phyloP scores from a whole-genome alignment of 2,888 invertebrate species.

The Rutpela maculata region DNA sequence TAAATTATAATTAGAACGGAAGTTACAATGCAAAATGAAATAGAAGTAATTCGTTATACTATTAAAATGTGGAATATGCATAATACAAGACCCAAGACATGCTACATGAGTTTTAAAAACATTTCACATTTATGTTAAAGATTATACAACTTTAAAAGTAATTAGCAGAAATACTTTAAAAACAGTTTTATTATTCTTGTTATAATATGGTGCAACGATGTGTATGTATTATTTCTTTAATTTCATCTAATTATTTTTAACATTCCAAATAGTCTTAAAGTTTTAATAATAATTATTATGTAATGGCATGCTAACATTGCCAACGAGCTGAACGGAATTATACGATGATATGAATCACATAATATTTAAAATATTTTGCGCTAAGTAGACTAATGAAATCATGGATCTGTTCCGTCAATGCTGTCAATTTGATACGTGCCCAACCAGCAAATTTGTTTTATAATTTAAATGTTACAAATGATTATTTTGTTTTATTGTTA shows the following conservation, averaged over 20 bases:
- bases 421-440: too few relatives aligned
- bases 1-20: slow-evolving; percentile 1
- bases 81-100: background rate
- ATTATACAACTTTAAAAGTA: background rate
- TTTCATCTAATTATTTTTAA: background rate
- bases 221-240: background rate
- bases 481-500: too few relatives aligned
- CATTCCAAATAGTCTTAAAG: background rate
- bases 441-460: too few relatives aligned
- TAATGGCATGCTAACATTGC: too few relatives aligned
- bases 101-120: background rate
- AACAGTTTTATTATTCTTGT: background rate
- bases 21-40: background rate
- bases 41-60: background rate
- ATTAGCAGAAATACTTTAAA: slow-evolving; percentile 7
- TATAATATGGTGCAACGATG: background rate
- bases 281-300: background rate
- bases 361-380: too few relatives aligned
- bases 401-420: too few relatives aligned
- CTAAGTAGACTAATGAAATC: too few relatives aligned
- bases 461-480: too few relatives aligned
- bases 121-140: background rate
- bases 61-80: background rate
- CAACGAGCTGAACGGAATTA: too few relatives aligned
- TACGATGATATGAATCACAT: too few relatives aligned